Evolutionary conservation across 2,888 invertebrate species (phyloP).

Genomic region (Tuta absoluta): DNA sequence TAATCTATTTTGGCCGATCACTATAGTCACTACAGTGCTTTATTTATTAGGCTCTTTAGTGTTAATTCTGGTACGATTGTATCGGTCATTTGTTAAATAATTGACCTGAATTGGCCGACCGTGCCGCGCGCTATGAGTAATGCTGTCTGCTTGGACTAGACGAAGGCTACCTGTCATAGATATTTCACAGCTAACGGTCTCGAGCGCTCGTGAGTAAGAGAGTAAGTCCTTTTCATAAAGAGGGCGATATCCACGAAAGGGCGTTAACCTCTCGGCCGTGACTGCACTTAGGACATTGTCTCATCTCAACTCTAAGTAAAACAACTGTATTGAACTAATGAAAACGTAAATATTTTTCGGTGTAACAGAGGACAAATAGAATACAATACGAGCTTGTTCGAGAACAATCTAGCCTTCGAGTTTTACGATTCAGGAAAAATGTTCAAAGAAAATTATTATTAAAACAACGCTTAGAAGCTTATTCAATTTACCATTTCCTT

Average conservation of each 20-base stretch:
- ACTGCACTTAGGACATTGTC: conserved; percentile 24
- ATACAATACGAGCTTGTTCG: background rate
- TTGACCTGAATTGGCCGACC: conserved; percentile 30
- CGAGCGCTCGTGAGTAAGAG: background rate
- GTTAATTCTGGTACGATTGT: conserved; percentile 19
- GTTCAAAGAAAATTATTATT: background rate
- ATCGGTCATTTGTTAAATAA: conserved; percentile 29
- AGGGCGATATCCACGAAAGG: conserved; percentile 13
- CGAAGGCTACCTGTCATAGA: conserved; percentile 16
- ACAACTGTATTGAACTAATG: conserved; percentile 11
- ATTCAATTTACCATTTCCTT: no score
- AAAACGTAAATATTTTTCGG: background rate
- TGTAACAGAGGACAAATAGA: background rate
- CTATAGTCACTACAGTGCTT: conserved; percentile 47
- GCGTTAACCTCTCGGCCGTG: conserved; percentile 21
- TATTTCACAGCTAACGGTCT: conserved; percentile 22
- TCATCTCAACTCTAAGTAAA: conserved; percentile 11
- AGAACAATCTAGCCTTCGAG: background rate
- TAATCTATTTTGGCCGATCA: conserved; percentile 67
- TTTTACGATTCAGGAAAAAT: background rate
- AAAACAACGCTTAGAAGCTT: no score
- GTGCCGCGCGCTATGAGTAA: conserved; percentile 20
- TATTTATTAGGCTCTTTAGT: conserved; percentile 32
- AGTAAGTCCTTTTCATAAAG: conserved; percentile 3
- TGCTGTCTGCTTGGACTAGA: conserved; percentile 6